Evolutionary conservation across 2,113 vertebrate species (phyloP), one percentile per base, ranked within the genome.

Genomic region (Procapra przewalskii): DNA sequence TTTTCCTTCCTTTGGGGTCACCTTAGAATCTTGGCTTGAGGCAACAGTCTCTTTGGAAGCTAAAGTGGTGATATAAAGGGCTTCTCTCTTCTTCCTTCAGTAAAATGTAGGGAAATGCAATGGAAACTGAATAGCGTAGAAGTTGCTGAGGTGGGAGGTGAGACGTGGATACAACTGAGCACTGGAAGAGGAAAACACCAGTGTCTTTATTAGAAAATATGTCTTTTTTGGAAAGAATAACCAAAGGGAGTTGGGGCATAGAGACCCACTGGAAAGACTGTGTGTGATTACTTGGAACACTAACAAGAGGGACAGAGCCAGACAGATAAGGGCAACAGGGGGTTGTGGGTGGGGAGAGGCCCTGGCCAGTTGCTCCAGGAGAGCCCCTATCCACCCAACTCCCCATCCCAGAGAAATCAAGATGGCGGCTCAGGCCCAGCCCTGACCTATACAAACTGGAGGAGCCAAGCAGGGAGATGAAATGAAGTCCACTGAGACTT

Each of bases 21-120:
- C 90, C 83, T 96, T 93, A 95, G 57, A 89, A 85, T 94, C 81
- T 97, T 88, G 85, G 71, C 23, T 80, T 87, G 62, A 90, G 36
- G 50, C 83, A 87, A 94, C 29, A 89, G 8, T 71, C 64, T 91
- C 91, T 89, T 62, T 45, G n/a, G 67, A 82, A 45, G 55, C 40
- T 93, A 48, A 60, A 29, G 57, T 25, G 36, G 0, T 33, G 45
- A 91, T 55, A 48, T 71, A 57, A 96, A 40, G 54, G 19, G 71
- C 1, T 43, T 48, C 43, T 54, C 50, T 19, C 25, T 67, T 4
- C 14, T 93, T 93, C 62, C 60, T 92, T 45, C 48, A 75, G 59
- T 31, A 86, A 55, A 52, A 87, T 21, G 12, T 25, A 31, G 7
- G 45, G 57, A 77, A 82, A 36, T n/a, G 50, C 29, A n/a, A n/a